Base-by-base conservation (phyloP, 1,140 invertebrate genomes). In the Diorhabda sublineata region DNA sequence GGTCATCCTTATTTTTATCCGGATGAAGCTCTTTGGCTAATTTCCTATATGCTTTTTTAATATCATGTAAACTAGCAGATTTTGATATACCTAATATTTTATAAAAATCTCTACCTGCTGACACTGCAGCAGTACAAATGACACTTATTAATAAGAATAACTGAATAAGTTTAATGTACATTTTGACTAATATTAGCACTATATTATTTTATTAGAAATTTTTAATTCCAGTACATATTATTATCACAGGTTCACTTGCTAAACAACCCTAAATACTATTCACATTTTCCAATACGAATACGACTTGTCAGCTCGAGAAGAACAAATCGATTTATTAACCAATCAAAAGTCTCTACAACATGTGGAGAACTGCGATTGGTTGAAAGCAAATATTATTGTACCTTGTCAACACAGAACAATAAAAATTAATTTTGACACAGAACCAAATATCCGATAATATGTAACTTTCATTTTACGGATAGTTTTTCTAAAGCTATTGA, bases 1-100 rank as follows among this genome's bases (percentile, higher is more conserved):
- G 93, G 85, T 99, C 96, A 83, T 95, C 91, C 82, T 91, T 90
- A 82, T 99, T 99, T 81, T 98, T 98, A 79, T 99, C 98, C 11
- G 98, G 98, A 89, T 99, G 98, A 57, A 98, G 82, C 82, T 98
- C 94, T 84, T 98, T 99, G 1, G 98, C 98, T 81, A 97, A 81
- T 75, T 90, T 92, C 76, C 98, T 86, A 80, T 99, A 99, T 3
- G 97, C 96, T 85, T 98, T 98, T 83, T 99, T 99, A 57, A 99
- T 95, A 82, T 98, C 92, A 84, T 99, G 96, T 61, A 89, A 88
- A 76, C 85, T 93, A 26, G 98, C 97, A 80, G 86, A 88, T 81
- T 86, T 89, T 26, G 90, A 83, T 71, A 99, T 87, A 75, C 92
- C 91, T 47, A 99, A 86, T 79, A 99, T 99, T 76, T 89, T 86